These are phyloP conservation scores for Omphaloscelis lunosa DNA, from an alignment of 2,888 invertebrate species.

Conservation along the genomic window DNA sequence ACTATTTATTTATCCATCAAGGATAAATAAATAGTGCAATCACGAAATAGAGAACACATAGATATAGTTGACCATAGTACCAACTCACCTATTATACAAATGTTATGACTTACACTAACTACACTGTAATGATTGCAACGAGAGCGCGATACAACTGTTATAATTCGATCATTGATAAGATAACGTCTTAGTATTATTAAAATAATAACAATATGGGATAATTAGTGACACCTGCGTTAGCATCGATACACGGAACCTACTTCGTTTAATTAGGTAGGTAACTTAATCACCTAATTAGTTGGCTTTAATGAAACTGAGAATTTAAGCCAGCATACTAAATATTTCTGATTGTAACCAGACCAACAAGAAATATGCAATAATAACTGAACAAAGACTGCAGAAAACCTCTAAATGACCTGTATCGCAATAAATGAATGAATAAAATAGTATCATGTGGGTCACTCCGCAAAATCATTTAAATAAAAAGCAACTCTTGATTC, in stretches of 20 bases:
- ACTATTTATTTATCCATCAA: no score
- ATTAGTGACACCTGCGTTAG: constrained; percentile 16
- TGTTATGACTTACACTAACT: constrained; percentile 11
- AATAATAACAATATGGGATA: constrained; percentile 36
- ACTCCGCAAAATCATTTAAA: no score
- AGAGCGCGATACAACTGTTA: constrained; percentile 3
- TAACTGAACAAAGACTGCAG: not conserved
- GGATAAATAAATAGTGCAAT: no score
- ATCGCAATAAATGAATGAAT: not conserved
- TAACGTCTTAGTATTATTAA: constrained; percentile 19
- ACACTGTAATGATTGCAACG: not conserved
- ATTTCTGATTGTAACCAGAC: not conserved
- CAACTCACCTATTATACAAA: not conserved
- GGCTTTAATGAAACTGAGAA: not conserved
- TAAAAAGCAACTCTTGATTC: no score
- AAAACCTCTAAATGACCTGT: not conserved
- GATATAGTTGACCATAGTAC: not conserved
- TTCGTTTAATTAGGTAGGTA: constrained; percentile 1
- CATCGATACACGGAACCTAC: not conserved
- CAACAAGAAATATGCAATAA: not conserved
- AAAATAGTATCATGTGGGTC: not conserved
- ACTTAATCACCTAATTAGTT: constrained; percentile 7
- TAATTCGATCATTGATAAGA: constrained; percentile 32
- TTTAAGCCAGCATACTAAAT: not conserved
- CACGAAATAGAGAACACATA: no score